Evolutionary conservation across 92 coral and sea anemone genomes (phyloP).

Genomic region (Montipora capitata): DNA sequence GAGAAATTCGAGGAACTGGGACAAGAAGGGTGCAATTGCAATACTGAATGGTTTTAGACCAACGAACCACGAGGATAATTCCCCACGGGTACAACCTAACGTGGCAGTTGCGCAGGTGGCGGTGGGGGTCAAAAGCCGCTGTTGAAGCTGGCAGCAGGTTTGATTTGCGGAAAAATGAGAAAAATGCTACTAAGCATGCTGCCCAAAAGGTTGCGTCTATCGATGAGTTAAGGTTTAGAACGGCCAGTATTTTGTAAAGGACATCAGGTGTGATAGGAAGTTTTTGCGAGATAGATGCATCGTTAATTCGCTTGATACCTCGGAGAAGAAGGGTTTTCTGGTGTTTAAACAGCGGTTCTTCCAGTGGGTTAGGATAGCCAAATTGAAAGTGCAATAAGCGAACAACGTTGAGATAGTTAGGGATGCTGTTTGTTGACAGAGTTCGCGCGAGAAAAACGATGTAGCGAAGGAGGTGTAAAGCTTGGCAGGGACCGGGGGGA

Average conservation of each 20-base stretch:
- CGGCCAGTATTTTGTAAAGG: not conserved
- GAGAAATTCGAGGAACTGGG: constrained; percentile 19
- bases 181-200: constrained; percentile 35
- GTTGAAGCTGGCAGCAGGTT: constrained; percentile 27
- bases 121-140: not conserved
- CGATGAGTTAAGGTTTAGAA: constrained; percentile 4
- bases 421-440: constrained; percentile 46
- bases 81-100: constrained; percentile 26
- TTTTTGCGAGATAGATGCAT: constrained; percentile 4
- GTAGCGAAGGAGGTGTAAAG: constrained; percentile 38
- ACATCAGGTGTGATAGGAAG: constrained; percentile 33
- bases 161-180: constrained; percentile 22
- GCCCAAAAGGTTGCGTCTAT: constrained; percentile 42
- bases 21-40: not conserved
- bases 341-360: constrained; percentile 40
- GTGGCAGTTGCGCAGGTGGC: constrained; percentile 10
- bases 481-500: constrained; percentile 12
- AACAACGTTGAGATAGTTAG: constrained; percentile 43
- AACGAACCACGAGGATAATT: constrained; percentile 14
- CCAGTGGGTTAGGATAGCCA: constrained; percentile 60
- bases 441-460: constrained; percentile 58
- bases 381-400: constrained; percentile 54
- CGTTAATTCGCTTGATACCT: constrained; percentile 29
- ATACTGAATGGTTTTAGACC: constrained; percentile 39
- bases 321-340: constrained; percentile 40